Evolutionary conservation across 64 coral and sea anemone species (phyloP), one percentile per base, ranked within the genome.

Genomic region (Catalaphyllia jardinei): DNA sequence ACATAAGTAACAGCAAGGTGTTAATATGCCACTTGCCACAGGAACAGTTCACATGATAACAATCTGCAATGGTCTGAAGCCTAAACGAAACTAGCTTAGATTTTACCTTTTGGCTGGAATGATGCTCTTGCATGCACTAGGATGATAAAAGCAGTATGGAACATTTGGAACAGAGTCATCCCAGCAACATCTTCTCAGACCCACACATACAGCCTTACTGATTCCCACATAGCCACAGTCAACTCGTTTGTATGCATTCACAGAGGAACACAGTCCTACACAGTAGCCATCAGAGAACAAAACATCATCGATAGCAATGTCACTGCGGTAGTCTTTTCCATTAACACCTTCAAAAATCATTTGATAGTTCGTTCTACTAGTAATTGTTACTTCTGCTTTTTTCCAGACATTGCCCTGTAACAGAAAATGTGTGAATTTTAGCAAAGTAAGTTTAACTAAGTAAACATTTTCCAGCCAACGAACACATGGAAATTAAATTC

Each of bases 301-400:
- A 25, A 99, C 91, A 64, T 99, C 97, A 77, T 99, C 97, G 29
- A 99, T 90, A 17, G 97, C 94, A 76, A 99, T 95, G 57, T 99
- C 97, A 27, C 94, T 86, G 0, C 77, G 93, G 74, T 95, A 99
- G 31, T 89, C 93, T 22, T 39, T 74, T 60, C 97, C 97, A n/a
- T 64, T 84, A 31, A 99, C 89, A 30, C 97, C 97, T 81, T 99
- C 97, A 49, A 99, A 78, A 29, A 95, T 90, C 67, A 99, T 87
- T 22, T 94, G 91, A 67, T 81, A 93, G 33, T 42, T 85, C 18
- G 64, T 72, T 46, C 55, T 86, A 69, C 92, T 93, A 17, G 82
- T 87, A 8, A 88, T 61, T 3, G 97, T 93, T 18, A 91, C 87
- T 88, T 99, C 97, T 52, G 87, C 94, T 65, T 92, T 91, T 38